Evolutionary conservation across 2,113 vertebrate species (phyloP).

Genomic region (Pteropus alecto): DNA sequence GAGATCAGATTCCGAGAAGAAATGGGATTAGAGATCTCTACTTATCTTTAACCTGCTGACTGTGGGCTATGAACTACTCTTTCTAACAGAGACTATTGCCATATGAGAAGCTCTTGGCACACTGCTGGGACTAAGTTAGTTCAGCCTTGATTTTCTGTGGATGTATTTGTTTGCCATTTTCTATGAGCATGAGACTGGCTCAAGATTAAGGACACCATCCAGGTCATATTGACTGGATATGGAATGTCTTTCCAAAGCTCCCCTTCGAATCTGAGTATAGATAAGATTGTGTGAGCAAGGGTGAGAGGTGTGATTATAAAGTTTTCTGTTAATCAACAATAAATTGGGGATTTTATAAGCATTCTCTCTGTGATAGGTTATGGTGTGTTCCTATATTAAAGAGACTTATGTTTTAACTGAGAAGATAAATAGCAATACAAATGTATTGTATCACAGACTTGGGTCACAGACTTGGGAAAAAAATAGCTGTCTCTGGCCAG

Average conservation of each 20-base stretch:
- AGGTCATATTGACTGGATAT: background rate
- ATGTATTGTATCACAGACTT: background rate
- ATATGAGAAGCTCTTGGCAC: background rate
- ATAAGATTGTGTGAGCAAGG: background rate
- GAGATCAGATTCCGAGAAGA: background rate
- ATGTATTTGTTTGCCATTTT: background rate
- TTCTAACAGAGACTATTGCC: background rate
- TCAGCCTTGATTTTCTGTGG: background rate
- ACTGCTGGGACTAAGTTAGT: background rate
- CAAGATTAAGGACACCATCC: background rate
- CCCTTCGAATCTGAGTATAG: background rate
- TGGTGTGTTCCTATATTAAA: background rate
- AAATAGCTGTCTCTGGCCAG: background rate
- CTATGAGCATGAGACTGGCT: background rate
- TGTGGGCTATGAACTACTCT: background rate
- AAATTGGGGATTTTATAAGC: background rate
- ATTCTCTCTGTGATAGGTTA: background rate
- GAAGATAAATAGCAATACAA: background rate
- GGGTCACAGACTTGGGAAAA: background rate
- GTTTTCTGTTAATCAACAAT: background rate
- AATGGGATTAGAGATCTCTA: background rate
- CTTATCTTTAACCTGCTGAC: background rate
- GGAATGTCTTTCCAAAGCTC: background rate
- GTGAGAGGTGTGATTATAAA: background rate
- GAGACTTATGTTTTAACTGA: background rate